Evolutionary conservation across 2,113 vertebrate species (phyloP).

Genomic region (Circaetus cinerascens): DNA sequence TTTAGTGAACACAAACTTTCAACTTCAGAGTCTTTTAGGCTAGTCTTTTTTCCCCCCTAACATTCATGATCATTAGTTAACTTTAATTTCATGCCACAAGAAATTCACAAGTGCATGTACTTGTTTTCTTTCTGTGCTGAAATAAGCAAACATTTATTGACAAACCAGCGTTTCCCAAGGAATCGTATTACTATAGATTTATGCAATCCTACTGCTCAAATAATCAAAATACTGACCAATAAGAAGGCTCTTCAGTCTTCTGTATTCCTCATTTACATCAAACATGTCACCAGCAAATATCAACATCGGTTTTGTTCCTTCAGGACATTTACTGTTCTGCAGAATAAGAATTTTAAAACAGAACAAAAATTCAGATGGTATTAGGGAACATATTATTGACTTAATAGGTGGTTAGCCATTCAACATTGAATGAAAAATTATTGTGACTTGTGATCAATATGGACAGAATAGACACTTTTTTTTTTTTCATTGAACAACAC

Average conservation of each 20-base stretch:
- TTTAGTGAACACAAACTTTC: background rate
- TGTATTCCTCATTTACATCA: slow-evolving; percentile 82
- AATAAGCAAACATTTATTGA: background rate
- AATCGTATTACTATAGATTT: background rate
- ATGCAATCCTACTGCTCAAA: background rate
- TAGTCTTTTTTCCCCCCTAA: background rate
- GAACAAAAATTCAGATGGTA: background rate
- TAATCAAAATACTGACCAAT: slow-evolving; percentile 75
- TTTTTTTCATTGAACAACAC: background rate
- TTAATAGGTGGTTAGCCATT: background rate
- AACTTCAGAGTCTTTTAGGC: background rate
- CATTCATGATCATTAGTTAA: background rate
- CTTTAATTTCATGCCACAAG: background rate
- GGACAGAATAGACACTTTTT: background rate
- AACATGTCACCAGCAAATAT: slow-evolving; percentile 94
- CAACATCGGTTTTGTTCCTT: slow-evolving; percentile 93
- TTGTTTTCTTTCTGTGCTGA: background rate
- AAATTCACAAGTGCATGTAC: background rate
- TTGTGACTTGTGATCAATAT: background rate
- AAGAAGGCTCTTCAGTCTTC: slow-evolving; percentile 86
- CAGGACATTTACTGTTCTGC: slow-evolving; percentile 87
- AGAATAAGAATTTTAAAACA: background rate
- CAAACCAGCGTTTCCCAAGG: background rate
- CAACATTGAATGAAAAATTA: background rate
- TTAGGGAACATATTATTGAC: background rate